phyloP scores from a whole-genome alignment of 2,888 invertebrate genomes.

The Hirtodrosophila duncani region DNA sequence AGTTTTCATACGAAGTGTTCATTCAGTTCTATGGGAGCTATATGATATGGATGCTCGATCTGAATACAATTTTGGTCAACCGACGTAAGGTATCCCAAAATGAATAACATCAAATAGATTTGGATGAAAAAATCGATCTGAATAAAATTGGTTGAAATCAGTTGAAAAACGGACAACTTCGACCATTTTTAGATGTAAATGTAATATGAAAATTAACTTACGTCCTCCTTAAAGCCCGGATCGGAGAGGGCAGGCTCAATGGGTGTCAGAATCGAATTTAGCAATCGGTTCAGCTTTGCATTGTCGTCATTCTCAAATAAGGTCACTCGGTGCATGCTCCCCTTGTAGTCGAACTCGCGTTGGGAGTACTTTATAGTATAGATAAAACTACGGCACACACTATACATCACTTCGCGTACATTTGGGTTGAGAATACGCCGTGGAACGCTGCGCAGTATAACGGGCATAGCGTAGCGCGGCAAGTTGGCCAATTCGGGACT shows the following conservation, averaged over 20 bases:
- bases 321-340: conserved; percentile 55
- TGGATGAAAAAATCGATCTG: no score
- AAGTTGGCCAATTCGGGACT: conserved; percentile 46
- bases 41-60: no score
- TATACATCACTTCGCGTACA: conserved; percentile 45
- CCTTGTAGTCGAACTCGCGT: conserved; percentile 43
- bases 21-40: no score
- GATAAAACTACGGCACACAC: conserved; percentile 22
- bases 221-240: conserved; percentile 49
- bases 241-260: conserved; percentile 45
- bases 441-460: conserved; percentile 68
- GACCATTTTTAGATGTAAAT: neutral
- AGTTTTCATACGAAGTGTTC: no score
- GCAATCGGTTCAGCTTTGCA: conserved; percentile 65
- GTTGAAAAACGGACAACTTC: neutral
- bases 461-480: conserved; percentile 65
- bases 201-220: conserved; percentile 33
- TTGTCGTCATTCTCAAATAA: conserved; percentile 60
- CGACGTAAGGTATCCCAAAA: no score
- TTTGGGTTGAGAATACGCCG: conserved; percentile 62
- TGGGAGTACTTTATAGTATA: conserved; percentile 61
- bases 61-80: no score
- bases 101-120: no score
- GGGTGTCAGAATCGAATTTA: conserved; percentile 54
- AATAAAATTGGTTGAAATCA: no score